Evolutionary conservation across 2,888 invertebrate genomes (phyloP), one percentile per base, ranked within the genome.

Genomic region (Electrophaes corylata): DNA sequence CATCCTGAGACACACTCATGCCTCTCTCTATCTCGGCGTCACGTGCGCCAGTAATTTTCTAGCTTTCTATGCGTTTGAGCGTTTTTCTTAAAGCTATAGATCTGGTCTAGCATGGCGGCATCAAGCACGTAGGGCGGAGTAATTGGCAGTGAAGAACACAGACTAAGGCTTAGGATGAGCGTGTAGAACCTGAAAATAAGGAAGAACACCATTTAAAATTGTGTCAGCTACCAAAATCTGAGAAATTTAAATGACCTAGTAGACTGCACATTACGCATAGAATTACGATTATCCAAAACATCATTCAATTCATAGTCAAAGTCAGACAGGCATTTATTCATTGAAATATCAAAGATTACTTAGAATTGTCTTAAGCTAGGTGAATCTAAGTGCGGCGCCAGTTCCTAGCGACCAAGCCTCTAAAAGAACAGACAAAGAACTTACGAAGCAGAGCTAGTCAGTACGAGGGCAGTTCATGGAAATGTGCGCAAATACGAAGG

Each of bases 61-160:
- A 77, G 66, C 60, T 70, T 72, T 65, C 67, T 79, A 67, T 71
- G 66, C 59, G 62, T 69, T 81, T 76, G 74, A 65, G 71, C 71
- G 74, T 74, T 70, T 64, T 72, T 81, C 75, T 79, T 82, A 78
- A 60, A 72, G 60, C 75, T 79, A 71, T 72, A 70, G 70, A 77
- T 79, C 74, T 79, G 80, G 79, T 82, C 84, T 88, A 90, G 81
- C 91, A 91, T 91, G 78, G 83, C 90, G 86, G 78, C 90, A 90
- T 91, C 71, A 75, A 87, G 82, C 79, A 77, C 83, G 75, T 76
- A 78, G 86, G 90, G 88, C 88, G 89, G 88, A 88, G 83, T 83
- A 72, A 65, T 87, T 88, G 89, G 90, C 91, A 91, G 91, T 90
- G 86, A 78, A 79, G 78, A 81, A 75, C 86, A 84, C 77, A 82